Evolutionary conservation across 2,888 invertebrate genomes (phyloP).

Genomic region (Penaeus monodon): DNA sequence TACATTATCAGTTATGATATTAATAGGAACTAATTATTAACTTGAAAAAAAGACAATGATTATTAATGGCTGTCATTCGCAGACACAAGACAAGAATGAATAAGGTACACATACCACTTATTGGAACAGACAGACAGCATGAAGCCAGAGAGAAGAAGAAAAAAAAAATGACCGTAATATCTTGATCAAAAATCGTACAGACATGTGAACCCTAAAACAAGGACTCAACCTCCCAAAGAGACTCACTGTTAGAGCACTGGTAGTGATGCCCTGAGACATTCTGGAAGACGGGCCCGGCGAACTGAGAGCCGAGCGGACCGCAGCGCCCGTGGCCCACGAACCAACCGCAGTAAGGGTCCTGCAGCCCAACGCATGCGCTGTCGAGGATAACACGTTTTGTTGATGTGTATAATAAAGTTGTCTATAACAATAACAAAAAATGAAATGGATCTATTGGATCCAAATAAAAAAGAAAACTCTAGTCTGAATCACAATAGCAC

Average conservation of each 20-base stretch:
- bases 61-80: too few relatives aligned
- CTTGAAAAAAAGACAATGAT: too few relatives aligned
- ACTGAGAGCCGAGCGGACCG: conserved; percentile 35
- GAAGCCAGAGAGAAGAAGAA: background rate
- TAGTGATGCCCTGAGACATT: conserved; percentile 63
- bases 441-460: too few relatives aligned
- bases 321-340: conserved; percentile 71
- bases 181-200: background rate
- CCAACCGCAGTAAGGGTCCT: conserved; percentile 99
- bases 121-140: too few relatives aligned
- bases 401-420: background rate
- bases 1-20: too few relatives aligned
- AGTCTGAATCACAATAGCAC: too few relatives aligned
- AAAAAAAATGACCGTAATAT: background rate
- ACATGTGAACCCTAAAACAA: background rate
- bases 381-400: conserved; percentile 62
- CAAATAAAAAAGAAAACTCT: too few relatives aligned
- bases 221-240: background rate
- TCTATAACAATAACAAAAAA: background rate
- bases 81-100: too few relatives aligned
- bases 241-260: conserved; percentile 64
- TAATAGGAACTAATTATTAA: too few relatives aligned
- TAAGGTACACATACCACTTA: too few relatives aligned
- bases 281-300: conserved; percentile 52
- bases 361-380: conserved; percentile 88